These are phyloP conservation scores for Solenopsis fugax DNA, from an alignment of 1,140 invertebrate genomes.

Conservation along the genomic window DNA sequence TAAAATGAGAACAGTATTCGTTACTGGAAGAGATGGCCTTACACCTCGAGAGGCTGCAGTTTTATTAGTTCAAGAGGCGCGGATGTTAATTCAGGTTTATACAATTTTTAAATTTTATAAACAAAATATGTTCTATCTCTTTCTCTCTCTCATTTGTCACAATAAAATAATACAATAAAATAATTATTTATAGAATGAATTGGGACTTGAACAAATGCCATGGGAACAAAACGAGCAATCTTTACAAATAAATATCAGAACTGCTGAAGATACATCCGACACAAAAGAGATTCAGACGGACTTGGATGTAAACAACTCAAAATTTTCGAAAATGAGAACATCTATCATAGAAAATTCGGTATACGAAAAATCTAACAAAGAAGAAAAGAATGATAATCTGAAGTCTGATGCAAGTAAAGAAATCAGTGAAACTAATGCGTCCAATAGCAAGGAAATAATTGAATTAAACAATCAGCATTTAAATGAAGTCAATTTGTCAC, in stretches of 20 bases:
- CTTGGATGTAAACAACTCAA: neutral
- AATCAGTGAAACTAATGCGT: neutral
- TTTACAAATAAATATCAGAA: conserved; percentile 36
- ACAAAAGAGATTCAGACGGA: neutral
- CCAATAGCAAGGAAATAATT: conserved; percentile 4
- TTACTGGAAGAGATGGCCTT: conserved; percentile 93
- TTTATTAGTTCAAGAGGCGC: conserved; percentile 93
- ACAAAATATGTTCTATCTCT: conserved; percentile 69
- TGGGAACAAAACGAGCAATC: conserved; percentile 81
- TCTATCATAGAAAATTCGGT: neutral
- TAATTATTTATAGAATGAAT: conserved; percentile 85
- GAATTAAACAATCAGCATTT: conserved; percentile 28
- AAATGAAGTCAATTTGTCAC: conserved; percentile 19
- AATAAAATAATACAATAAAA: neutral
- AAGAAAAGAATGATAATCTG: neutral
- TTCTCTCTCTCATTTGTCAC: neutral
- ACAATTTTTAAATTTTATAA: conserved; percentile 77
- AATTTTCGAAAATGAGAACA: neutral
- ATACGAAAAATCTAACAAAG: neutral
- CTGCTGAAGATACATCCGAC: neutral
- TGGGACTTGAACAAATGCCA: conserved; percentile 85
- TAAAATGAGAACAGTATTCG: conserved; percentile 91
- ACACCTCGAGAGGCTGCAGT: conserved; percentile 94
- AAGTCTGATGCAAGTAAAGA: neutral
- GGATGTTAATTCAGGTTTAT: conserved; percentile 88